phyloP scores from a whole-genome alignment of 2,113 vertebrate species.

The Paradoxurus hermaphroditus region DNA sequence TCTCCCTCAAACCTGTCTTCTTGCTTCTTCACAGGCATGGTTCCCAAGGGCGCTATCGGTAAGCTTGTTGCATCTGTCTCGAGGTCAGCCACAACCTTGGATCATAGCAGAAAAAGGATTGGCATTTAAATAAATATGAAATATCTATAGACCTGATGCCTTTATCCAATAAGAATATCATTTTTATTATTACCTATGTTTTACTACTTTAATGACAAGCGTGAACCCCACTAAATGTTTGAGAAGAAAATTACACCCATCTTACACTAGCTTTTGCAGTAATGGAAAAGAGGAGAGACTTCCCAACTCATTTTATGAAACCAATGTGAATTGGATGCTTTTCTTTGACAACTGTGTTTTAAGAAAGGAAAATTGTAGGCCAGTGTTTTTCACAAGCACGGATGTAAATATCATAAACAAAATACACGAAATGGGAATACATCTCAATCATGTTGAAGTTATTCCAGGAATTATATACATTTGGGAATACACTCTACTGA shows the following conservation, averaged over 20 bases:
- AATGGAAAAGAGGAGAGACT: not conserved
- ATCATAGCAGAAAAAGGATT: not conserved
- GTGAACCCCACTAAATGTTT: not conserved
- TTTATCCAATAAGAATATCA: not conserved
- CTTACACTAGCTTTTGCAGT: not conserved
- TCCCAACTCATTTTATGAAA: not conserved
- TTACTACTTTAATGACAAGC: not conserved
- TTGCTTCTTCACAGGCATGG: rapidly evolving
- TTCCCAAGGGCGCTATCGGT: not conserved
- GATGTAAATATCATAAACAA: not conserved
- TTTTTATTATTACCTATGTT: not conserved
- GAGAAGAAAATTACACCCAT: not conserved
- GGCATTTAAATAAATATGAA: not conserved
- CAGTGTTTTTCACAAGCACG: not conserved
- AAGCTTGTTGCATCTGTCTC: too few relatives aligned
- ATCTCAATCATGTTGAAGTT: not conserved
- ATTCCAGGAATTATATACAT: not conserved
- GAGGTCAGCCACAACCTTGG: not conserved
- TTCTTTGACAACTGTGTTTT: not conserved
- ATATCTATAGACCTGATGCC: not conserved
- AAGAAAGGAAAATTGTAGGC: not conserved
- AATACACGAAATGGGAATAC: not conserved
- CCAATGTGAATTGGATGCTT: not conserved
- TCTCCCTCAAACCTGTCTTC: not conserved
- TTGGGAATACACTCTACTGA: not conserved